phyloP scores from a whole-genome alignment of 1,140 invertebrate genomes.

The Drosophila novamexicana region DNA sequence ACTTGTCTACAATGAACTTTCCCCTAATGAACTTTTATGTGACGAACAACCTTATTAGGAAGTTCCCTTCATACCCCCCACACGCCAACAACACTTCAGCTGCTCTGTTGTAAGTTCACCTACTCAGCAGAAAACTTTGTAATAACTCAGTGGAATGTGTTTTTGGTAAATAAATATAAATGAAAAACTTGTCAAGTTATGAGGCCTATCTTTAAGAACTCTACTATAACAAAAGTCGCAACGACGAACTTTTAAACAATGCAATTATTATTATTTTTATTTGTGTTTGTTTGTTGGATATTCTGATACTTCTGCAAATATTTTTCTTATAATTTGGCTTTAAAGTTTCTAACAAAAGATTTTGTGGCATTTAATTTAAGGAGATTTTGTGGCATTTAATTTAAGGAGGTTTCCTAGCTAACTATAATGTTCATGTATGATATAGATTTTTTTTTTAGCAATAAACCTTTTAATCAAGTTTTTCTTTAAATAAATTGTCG shows the following conservation, averaged over 20 bases:
- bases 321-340: too few relatives aligned
- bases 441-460: too few relatives aligned
- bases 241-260: constrained; percentile 9
- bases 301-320: not conserved
- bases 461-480: too few relatives aligned
- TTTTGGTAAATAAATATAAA: constrained; percentile 20
- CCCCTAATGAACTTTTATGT: constrained; percentile 46
- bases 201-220: constrained; percentile 22
- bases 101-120: not conserved
- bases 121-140: constrained; percentile 30
- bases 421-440: too few relatives aligned
- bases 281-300: not conserved
- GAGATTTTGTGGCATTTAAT: too few relatives aligned
- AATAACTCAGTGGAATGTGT: constrained; percentile 36
- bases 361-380: too few relatives aligned
- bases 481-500: too few relatives aligned
- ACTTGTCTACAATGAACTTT: constrained; percentile 40
- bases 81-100: not conserved
- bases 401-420: too few relatives aligned
- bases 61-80: not conserved
- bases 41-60: constrained; percentile 48
- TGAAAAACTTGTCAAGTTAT: constrained; percentile 9
- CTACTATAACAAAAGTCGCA: constrained; percentile 7
- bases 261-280: constrained; percentile 11
- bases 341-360: too few relatives aligned